Evolutionary conservation across 1,140 invertebrate species (phyloP), one percentile per base, ranked within the genome.

Genomic region (Pachyrhynchus sulphureomaculatus): DNA sequence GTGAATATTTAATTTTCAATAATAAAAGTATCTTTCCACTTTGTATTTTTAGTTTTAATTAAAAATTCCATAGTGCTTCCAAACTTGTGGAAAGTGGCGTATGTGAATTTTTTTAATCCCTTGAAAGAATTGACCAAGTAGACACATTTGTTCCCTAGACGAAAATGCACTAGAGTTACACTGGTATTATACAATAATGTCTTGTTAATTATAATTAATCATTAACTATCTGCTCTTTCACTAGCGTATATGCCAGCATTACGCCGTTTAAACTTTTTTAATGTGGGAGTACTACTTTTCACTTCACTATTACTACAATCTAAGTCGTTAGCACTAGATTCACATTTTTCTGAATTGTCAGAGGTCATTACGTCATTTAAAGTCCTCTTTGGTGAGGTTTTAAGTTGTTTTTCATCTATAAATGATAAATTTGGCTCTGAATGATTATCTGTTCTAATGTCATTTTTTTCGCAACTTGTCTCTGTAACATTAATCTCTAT

Each of bases 241-340:
- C 18, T 55, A 6, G 21, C 24, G 44, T 69, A 71, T 26, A 71
- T 55, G 33, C 45, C 45, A 15, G 56, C 67, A 67, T 70, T 70
- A 52, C 69, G 63, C 26, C 69, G 53, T 41, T 69, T 69, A 48
- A 71, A 69, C 33, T 69, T 70, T 51, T 68, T 70, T 18, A 48
- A 23, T 15, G 49, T 45, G 48, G 23, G 23, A 12, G 33, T 42
- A 17, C 9, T 9, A 24, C 12, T 44, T 23, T 42, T 23, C 12
- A 13, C 9, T n/a, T 24, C 6, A 15, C 9, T n/a, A 29, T 15
- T 24, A 9, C 9, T 24, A 13, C 5, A 12, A 13, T 37, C 60
- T 20, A 23, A 26, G 37, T 37, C 52, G 6, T 36, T 24, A 33
- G 32, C 23, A 61, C 34, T 23, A 17, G 8, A 15, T 17, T 10